Conservation (phyloP, 2,113 vertebrate species). For the Miniopterus natalensis region DNA sequence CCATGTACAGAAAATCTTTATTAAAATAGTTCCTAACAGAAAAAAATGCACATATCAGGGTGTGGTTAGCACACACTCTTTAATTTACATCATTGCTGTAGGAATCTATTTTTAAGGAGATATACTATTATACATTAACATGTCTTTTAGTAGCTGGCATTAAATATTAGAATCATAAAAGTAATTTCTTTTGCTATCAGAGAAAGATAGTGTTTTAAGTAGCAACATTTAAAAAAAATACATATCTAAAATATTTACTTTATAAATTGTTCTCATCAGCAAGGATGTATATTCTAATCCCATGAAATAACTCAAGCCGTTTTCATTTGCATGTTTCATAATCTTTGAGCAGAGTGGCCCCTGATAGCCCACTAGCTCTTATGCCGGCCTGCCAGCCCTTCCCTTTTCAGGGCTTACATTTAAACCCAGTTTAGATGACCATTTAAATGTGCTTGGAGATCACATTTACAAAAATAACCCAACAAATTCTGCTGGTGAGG, state of each 20-base stretch:
- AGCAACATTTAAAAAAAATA: conserved; percentile 72
- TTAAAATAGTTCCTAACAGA: background rate
- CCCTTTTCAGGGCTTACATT: conserved; percentile 69
- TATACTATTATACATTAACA: conserved; percentile 7
- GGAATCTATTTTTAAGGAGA: conserved; percentile 39
- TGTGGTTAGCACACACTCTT: background rate
- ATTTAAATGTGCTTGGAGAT: conserved; percentile 67
- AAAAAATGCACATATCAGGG: background rate
- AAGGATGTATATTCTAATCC: conserved; percentile 67
- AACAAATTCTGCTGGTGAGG: conserved; percentile 62
- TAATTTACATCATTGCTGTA: conserved; percentile 4
- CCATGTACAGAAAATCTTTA: conserved; percentile 18
- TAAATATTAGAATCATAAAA: conserved; percentile 51
- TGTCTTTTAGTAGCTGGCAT: background rate
- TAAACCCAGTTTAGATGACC: conserved; percentile 72
- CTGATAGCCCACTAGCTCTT: background rate
- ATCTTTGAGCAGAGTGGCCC: conserved; percentile 55
- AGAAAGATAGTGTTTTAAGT: conserved; percentile 77
- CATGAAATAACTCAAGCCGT: conserved; percentile 61
- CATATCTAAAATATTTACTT: conserved; percentile 75
- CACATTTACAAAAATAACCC: conserved; percentile 18
- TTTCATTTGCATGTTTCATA: conserved; percentile 70
- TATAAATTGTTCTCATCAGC: conserved; percentile 72
- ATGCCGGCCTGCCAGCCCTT: conserved; percentile 61
- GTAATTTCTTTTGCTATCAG: conserved; percentile 64